phyloP scores from a whole-genome alignment of 2,113 vertebrate genomes.

The Semicossyphus pulcher region DNA sequence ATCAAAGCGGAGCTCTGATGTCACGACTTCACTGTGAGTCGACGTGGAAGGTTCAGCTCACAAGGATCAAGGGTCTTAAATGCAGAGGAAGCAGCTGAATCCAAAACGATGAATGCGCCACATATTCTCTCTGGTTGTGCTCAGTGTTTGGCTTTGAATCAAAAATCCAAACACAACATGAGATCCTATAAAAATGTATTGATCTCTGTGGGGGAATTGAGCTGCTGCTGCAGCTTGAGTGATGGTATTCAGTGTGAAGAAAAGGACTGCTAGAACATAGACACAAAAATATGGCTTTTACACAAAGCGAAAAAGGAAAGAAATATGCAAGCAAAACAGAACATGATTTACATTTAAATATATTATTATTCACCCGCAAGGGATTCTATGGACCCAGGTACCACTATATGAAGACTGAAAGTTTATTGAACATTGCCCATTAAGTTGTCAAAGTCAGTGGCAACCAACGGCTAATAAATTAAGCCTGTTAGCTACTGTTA shows the following conservation, averaged over 20 bases:
- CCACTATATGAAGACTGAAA: too few relatives aligned
- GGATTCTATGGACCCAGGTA: too few relatives aligned
- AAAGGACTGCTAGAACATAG: neutral
- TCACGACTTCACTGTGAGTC: conserved; percentile 34
- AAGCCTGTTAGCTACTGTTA: too few relatives aligned
- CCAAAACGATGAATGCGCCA: conserved; percentile 18
- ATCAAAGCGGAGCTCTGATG: conserved; percentile 58
- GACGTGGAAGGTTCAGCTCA: conserved; percentile 41
- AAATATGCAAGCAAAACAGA: neutral
- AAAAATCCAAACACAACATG: conserved; percentile 66
- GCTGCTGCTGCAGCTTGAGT: conserved; percentile 4
- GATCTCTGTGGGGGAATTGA: conserved; percentile 53
- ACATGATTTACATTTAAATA: too few relatives aligned
- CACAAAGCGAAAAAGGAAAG: too few relatives aligned
- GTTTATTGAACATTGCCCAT: too few relatives aligned
- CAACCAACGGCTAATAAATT: too few relatives aligned
- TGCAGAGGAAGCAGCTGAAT: conserved; percentile 44
- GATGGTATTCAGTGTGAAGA: conserved; percentile 28
- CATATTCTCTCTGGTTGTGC: conserved; percentile 27
- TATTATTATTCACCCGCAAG: too few relatives aligned
- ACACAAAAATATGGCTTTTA: neutral
- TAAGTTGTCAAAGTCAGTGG: too few relatives aligned
- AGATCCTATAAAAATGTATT: conserved; percentile 64
- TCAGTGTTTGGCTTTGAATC: conserved; percentile 59
- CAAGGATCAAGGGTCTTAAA: conserved; percentile 55